phyloP scores from a whole-genome alignment of 2,113 vertebrate genomes.

The Neotoma lepida region DNA sequence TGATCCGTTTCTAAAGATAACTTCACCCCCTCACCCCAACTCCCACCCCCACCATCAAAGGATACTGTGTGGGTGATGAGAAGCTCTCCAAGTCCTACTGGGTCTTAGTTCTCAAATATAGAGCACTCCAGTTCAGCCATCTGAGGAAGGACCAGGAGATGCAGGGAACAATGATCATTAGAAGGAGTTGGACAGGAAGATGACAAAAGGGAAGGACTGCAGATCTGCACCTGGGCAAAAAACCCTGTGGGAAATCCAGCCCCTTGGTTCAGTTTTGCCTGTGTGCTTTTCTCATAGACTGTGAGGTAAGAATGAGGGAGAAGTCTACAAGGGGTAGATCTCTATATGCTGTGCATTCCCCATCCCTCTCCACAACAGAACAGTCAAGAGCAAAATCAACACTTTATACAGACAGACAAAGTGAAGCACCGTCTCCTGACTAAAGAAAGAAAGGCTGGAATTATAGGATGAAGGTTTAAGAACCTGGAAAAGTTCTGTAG shows the following conservation, averaged over 20 bases:
- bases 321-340: too few relatives aligned
- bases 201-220: background rate
- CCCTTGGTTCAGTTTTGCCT: background rate
- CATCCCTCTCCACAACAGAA: background rate
- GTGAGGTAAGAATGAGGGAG: too few relatives aligned
- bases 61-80: too few relatives aligned
- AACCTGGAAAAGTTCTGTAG: background rate
- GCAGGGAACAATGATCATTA: background rate
- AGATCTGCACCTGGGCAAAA: background rate
- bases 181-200: background rate
- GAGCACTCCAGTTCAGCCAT: background rate
- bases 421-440: background rate
- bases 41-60: background rate
- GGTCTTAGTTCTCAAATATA: background rate
- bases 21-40: too few relatives aligned
- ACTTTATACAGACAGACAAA: background rate
- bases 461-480: background rate
- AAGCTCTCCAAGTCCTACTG: too few relatives aligned
- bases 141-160: background rate
- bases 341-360: too few relatives aligned
- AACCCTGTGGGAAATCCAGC: background rate
- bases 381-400: background rate
- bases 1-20: background rate
- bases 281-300: background rate
- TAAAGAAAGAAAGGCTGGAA: background rate